Conservation (phyloP, 1,140 invertebrate species). For the Matsumurasca onukii region DNA sequence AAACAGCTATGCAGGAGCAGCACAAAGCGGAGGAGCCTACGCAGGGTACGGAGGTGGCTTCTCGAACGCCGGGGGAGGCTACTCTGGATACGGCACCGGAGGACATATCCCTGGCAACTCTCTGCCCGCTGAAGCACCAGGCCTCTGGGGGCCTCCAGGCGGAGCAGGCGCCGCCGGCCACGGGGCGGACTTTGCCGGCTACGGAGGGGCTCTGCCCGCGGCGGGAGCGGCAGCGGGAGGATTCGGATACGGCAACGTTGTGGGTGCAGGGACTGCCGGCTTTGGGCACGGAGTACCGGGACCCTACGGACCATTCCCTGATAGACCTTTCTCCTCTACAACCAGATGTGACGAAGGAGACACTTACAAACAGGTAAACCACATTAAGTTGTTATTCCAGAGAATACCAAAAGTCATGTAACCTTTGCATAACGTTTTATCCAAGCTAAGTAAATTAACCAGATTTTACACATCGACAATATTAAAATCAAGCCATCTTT, state of each 20-base stretch:
- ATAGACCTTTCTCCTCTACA: conserved; percentile 47
- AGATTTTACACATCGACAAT: too few relatives aligned
- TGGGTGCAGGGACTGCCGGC: background rate
- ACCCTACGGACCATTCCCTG: conserved; percentile 37
- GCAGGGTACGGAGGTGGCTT: conserved; percentile 37
- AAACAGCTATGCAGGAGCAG: background rate
- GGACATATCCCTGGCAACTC: conserved; percentile 40
- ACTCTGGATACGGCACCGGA: conserved; percentile 44
- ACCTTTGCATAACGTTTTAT: background rate
- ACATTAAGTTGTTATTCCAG: too few relatives aligned
- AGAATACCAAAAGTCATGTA: too few relatives aligned
- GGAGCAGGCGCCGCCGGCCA: conserved; percentile 38
- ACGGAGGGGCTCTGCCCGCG: background rate
- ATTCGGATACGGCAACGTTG: conserved; percentile 46
- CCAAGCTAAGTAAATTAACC: too few relatives aligned
- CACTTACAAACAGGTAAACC: conserved; percentile 70
- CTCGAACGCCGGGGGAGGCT: conserved; percentile 36
- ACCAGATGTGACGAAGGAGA: conserved; percentile 73
- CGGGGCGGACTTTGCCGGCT: conserved; percentile 21
- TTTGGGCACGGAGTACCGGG: conserved; percentile 14
- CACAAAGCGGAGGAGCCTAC: conserved; percentile 15
- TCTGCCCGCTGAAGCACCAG: conserved; percentile 45
- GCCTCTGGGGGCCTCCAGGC: conserved; percentile 46
- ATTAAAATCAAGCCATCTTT: too few relatives aligned
- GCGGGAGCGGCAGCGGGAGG: conserved; percentile 44